Percentiles rank a stretch among this genome's conserved stretches.
These are phyloP conservation scores for Agriopis marginaria DNA, from an alignment of 2,888 invertebrate species.

Conservation along the genomic window DNA sequence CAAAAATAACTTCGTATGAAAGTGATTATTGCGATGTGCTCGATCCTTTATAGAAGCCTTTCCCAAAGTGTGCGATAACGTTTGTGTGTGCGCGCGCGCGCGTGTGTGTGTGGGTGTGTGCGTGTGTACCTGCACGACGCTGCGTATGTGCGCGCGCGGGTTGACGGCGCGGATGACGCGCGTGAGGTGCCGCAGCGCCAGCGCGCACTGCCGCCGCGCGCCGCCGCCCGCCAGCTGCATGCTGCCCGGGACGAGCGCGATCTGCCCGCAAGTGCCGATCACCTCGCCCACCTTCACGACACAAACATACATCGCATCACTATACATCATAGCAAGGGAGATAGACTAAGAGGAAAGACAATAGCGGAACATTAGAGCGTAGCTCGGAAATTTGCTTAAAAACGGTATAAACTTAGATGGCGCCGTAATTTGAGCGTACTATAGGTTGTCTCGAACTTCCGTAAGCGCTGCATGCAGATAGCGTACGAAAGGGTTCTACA, in stretches of 20 bases:
- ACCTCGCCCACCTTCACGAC: conserved; percentile 90
- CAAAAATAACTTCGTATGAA: too few relatives aligned
- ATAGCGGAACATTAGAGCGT: too few relatives aligned
- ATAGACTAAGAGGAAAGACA: too few relatives aligned
- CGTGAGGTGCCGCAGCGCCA: conserved; percentile 93
- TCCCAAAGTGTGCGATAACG: too few relatives aligned
- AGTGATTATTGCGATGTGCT: too few relatives aligned
- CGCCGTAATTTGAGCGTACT: too few relatives aligned
- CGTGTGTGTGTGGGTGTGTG: not conserved
- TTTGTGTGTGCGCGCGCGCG: too few relatives aligned
- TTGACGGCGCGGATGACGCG: conserved; percentile 94
- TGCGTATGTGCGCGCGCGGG: conserved; percentile 91
- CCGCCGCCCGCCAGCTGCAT: conserved; percentile 87
- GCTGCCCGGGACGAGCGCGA: conserved; percentile 91
- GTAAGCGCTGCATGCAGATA: too few relatives aligned
- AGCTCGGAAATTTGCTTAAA: too few relatives aligned
- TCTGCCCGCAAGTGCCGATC: conserved; percentile 96
- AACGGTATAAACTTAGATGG: too few relatives aligned
- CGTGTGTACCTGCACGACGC: conserved; percentile 86
- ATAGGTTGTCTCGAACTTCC: too few relatives aligned
- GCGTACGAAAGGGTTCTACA: too few relatives aligned
- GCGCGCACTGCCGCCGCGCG: conserved; percentile 92
- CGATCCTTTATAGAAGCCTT: not conserved
- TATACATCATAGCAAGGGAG: not conserved
- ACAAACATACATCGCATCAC: conserved; percentile 18